Evolutionary conservation across 2,113 vertebrate species (phyloP).

Genomic region (Melanerpes aurifrons): DNA sequence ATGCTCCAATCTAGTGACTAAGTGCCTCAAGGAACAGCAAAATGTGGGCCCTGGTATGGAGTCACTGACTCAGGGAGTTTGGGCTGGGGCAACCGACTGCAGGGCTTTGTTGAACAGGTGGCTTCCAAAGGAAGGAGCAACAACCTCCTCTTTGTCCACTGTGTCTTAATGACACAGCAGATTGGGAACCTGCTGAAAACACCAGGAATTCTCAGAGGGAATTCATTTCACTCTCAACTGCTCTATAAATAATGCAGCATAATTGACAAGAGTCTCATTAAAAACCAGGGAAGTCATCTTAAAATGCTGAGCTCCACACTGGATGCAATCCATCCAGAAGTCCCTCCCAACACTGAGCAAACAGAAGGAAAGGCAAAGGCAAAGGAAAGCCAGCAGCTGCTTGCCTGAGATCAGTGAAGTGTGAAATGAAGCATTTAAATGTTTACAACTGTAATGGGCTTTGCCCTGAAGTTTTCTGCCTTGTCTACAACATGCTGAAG

Average conservation of each 20-base stretch:
- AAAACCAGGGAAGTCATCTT: background rate
- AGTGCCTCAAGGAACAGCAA: background rate
- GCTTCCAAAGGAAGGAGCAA: background rate
- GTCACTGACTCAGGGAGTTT: rapidly evolving
- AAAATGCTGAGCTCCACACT: background rate
- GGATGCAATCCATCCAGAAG: background rate
- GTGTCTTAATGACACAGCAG: background rate
- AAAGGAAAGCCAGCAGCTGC: background rate
- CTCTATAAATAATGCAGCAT: background rate
- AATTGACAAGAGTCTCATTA: background rate
- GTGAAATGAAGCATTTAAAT: slow-evolving; percentile 10
- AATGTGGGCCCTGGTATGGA: no score
- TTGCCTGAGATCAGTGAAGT: background rate
- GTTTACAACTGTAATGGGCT: background rate
- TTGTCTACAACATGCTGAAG: background rate
- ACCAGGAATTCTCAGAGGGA: background rate
- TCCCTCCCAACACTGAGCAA: background rate
- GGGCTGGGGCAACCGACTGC: rapidly evolving
- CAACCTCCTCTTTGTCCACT: background rate
- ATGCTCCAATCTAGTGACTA: background rate
- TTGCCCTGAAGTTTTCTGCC: background rate
- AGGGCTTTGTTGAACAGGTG: background rate
- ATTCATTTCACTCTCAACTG: background rate
- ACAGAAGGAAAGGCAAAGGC: background rate
- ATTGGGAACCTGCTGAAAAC: background rate